A percentile compares a stretch with the other conserved stretches of the same genome.
phyloP scores from a whole-genome alignment of 1,140 invertebrate genomes.

The Philopotamus ludificatus region DNA sequence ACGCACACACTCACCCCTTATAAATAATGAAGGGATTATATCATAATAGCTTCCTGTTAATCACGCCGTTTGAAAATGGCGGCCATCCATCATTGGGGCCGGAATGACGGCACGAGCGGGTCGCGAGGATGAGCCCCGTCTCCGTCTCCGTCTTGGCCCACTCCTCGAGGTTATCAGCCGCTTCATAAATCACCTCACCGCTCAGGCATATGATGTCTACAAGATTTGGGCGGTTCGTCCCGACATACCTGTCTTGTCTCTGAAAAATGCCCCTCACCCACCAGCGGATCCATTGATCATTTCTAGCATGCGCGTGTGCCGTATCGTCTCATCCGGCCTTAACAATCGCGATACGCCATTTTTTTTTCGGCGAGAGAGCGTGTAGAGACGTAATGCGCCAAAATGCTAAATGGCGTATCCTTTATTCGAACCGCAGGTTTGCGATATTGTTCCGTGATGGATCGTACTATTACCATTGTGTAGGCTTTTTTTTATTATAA shows the following conservation, averaged over 20 bases:
- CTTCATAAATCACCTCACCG: slow-evolving; percentile 28
- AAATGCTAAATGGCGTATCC: no score
- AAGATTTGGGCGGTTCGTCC: slow-evolving; percentile 26
- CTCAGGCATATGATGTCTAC: slow-evolving; percentile 29
- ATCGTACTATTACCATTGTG: no score
- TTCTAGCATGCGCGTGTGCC: neutral
- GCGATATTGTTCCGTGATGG: no score
- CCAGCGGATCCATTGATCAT: slow-evolving; percentile 22
- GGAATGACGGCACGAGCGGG: slow-evolving; percentile 23
- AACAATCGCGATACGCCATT: neutral
- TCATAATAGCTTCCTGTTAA: neutral
- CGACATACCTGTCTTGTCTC: slow-evolving; percentile 27
- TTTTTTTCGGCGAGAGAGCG: neutral
- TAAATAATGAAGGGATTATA: neutral
- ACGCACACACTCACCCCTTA: neutral
- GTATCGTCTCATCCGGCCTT: no score
- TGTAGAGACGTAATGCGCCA: no score
- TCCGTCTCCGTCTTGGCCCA: neutral
- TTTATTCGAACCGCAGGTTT: no score
- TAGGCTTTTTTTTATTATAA: no score
- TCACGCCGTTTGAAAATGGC: neutral
- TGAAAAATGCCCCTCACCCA: slow-evolving; percentile 2
- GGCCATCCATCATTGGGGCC: slow-evolving; percentile 21
- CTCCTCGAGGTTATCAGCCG: slow-evolving; percentile 20
- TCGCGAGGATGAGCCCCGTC: neutral